Base-by-base conservation (phyloP, 1,140 invertebrate species). In the Drosophila bocqueti region DNA sequence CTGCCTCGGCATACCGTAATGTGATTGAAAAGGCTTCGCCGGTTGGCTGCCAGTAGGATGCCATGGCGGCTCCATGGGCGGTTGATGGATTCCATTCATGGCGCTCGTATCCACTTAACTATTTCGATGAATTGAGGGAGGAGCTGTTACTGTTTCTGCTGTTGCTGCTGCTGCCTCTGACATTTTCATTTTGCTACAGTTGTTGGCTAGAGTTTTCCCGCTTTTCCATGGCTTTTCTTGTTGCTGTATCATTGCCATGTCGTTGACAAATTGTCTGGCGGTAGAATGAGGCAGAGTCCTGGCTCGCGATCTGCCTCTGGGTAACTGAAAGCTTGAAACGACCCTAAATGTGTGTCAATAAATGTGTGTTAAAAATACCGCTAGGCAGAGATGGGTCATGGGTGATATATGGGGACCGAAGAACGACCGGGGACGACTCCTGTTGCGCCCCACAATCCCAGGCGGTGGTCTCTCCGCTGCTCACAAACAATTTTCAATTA, bases 401-500 rank as follows among this genome's bases (percentile, higher is more conserved):
- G 61, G 54, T 84, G 83, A 89, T 87, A 84, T 81, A 84, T 61
- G 54, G 38, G 13, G 13, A 42, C 54, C 11, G 46, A 16, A 59
- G 40, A 36, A 55, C 34, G 31, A 34, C 9, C 31, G 31, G 31
- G 31, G 31, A 16, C 43, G 65, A 61, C 76, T 86, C 82, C 82
- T 85, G 82, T 84, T 84, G 82, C 82, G 66, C 66, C 62, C 66
- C 42, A 52, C 36, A 13, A 38, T 38, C 43, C 43, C 42, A 3
- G n/a, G 8, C n/a, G 9, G n/a, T 38, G 36, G 13, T 13, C 36
- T 13, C 18, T 45, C 3, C 18, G 43, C 43, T 38, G 67, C 68
- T 73, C 52, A 58, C 85, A 84, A 90, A 89, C 84, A 90, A 90
- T 89, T 90, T 90, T 89, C 85, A 89, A 89, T 89, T 85, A 89